Conservation (phyloP, 2,797 vertebrate species). For the Danio albolineatus region DNA sequence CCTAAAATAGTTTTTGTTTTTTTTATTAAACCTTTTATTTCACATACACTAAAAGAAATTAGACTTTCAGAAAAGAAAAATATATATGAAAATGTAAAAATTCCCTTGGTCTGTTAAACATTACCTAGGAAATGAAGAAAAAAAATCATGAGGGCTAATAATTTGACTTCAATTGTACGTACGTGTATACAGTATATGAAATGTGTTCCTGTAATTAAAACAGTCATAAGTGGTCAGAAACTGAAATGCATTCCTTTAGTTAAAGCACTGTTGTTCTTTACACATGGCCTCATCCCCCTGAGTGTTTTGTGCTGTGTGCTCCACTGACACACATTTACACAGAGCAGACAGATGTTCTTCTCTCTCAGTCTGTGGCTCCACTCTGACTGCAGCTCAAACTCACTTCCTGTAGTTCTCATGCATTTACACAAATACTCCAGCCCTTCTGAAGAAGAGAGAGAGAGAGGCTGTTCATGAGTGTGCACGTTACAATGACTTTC, state of each 20-base stretch:
- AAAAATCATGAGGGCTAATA: no score
- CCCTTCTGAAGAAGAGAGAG: conserved; percentile 61
- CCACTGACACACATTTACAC: conserved; percentile 54
- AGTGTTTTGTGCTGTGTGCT: conserved; percentile 33
- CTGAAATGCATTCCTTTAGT: background rate
- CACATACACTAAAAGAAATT: no score
- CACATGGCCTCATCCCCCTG: no score
- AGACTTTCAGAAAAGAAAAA: no score
- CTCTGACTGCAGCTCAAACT: conserved; percentile 17
- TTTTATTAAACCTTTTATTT: no score
- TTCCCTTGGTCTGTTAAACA: no score
- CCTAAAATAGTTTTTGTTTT: no score
- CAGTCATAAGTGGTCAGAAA: background rate
- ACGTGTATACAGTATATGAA: no score
- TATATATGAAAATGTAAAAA: no score
- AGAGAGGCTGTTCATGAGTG: conserved; percentile 51
- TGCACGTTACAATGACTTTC: conserved; percentile 70
- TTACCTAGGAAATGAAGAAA: no score
- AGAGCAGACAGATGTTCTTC: conserved; percentile 26
- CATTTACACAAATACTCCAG: conserved; percentile 41
- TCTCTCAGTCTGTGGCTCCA: background rate
- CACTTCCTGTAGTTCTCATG: conserved; percentile 44
- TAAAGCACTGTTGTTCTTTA: background rate
- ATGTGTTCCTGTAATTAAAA: no score
- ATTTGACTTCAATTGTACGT: no score